These are phyloP conservation scores for Cathartes aura DNA, from an alignment of 2,113 vertebrate species.

Conservation along the genomic window DNA sequence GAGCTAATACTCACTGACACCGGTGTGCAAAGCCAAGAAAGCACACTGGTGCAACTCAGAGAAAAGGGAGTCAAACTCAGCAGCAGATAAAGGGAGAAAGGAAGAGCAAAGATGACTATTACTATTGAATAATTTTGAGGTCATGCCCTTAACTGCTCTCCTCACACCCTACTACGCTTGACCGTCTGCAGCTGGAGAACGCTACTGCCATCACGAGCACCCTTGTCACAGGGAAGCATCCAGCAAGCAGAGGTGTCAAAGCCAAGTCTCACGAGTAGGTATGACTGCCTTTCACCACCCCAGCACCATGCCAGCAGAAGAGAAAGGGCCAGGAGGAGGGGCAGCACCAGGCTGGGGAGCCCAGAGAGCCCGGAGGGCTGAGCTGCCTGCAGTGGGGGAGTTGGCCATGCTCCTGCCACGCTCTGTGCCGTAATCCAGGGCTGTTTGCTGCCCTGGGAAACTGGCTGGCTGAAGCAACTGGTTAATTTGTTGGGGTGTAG, in stretches of 20 bases:
- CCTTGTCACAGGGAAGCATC: background rate
- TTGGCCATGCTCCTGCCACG: background rate
- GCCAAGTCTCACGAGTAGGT: background rate
- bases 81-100: background rate
- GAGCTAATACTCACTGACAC: background rate
- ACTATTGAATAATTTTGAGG: background rate
- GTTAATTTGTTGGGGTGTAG: background rate
- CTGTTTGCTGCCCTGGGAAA: background rate
- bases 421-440: background rate
- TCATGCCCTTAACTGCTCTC: background rate
- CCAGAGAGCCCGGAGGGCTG: background rate
- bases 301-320: background rate
- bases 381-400: background rate
- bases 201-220: background rate
- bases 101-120: background rate
- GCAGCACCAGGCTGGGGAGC: background rate
- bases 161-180: background rate
- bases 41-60: background rate
- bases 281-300: background rate
- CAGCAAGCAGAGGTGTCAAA: background rate
- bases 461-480: background rate
- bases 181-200: background rate
- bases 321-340: background rate
- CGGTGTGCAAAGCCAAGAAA: background rate
- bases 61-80: background rate